Base-by-base conservation (phyloP, 2,888 invertebrate species). In the Coleophora deauratella region DNA sequence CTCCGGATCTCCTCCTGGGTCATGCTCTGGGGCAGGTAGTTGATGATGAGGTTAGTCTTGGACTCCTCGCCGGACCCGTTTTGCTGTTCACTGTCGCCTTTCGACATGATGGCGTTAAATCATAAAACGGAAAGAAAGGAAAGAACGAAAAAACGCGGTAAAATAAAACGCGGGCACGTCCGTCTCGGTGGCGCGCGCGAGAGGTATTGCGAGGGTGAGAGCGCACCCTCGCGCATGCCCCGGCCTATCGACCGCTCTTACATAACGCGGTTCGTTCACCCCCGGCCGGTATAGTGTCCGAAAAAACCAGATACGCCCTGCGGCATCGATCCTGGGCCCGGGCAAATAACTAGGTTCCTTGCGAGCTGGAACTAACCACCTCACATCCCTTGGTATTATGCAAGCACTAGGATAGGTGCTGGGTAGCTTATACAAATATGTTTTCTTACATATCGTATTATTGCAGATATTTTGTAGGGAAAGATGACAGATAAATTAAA, bases 1-100 rank as follows among this genome's bases (percentile, higher is more conserved):
- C 97, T 96, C 51, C 98, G 90, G 53, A 99, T 99, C 85, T 99
- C 99, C 82, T 99, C 99, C 86, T 99, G 99, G 43, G 97, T 97
- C 99, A 99, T 99, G 62, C 96, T 98, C 88, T 99, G 99, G 49
- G 99, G 99, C 82, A 99, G 90, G 86, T 99, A 99, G 88, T 99
- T 99, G 70, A 99, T 99, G 84, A 99, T 99, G 59, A 99, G 91
- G 88, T 99, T 99, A 61, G 99, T 99, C 88, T 97, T 95, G 66
- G 95, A 96, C 88, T 97, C 97, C 86, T 95, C 94, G 67, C 93
- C 91, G 69, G 93, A 93, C 70, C 92, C 89, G 80, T 94, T 94
- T 77, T 94, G 95, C 85, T 94, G 93, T 78, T 94, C 93, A 66
- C 91, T 90, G 84, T 93, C 93, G 80, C 93, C 93, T 88, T 93